Percentiles rank a stretch among this genome's conserved stretches.
Evolutionary conservation across 2,113 vertebrate species (phyloP).

Genomic region (Hippocampus zosterae): DNA sequence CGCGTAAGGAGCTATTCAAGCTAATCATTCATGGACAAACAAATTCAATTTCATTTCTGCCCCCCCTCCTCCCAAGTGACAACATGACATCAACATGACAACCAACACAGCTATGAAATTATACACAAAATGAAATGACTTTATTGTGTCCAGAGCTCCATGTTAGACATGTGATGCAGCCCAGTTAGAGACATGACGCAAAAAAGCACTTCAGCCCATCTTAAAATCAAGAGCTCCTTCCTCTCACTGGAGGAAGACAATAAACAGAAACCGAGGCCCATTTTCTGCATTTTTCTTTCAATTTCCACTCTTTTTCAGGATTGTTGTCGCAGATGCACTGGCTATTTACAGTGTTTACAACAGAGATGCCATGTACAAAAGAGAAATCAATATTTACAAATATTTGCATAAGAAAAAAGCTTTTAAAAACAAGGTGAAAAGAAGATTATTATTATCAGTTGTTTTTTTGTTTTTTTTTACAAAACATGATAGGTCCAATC

Average conservation of each 20-base stretch:
- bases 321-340: constrained; percentile 74
- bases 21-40: no score
- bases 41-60: no score
- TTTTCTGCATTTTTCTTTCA: constrained; percentile 52
- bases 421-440: constrained; percentile 52
- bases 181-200: constrained; percentile 62
- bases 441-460: constrained; percentile 11
- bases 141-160: constrained; percentile 70
- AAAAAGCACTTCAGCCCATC: constrained; percentile 37
- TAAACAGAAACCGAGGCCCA: constrained; percentile 21
- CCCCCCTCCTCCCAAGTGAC: constrained; percentile 4
- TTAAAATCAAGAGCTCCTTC: constrained; percentile 53
- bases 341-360: constrained; percentile 77
- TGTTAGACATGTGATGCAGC: constrained; percentile 64
- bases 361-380: constrained; percentile 74
- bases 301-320: constrained; percentile 57
- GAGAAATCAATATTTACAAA: constrained; percentile 70
- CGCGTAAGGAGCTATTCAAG: no score
- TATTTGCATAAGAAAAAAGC: constrained; percentile 65
- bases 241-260: constrained; percentile 47
- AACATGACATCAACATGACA: constrained; percentile 2
- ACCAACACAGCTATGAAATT: constrained; percentile 9
- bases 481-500: constrained; percentile 61
- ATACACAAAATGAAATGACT: constrained; percentile 62
- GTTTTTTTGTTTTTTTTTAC: not conserved